Base-by-base conservation (phyloP, 2,797 vertebrate species). In the Rachycentron canadum region DNA sequence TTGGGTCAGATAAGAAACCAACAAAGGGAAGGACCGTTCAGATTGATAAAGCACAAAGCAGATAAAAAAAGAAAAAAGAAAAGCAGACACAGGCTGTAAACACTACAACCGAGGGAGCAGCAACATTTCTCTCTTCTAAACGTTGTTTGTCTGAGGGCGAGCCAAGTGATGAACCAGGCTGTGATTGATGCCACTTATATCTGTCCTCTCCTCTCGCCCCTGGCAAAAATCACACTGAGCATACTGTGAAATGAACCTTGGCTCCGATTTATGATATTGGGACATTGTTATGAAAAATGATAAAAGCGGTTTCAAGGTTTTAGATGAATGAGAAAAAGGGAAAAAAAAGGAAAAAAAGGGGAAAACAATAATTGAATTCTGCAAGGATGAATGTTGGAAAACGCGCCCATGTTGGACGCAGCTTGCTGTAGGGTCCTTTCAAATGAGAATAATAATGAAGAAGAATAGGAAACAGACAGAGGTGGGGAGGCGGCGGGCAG, bases 311-410 rank as follows among this genome's bases (percentile, higher is more conserved):
- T 84, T 83, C 69, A 81, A 90, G 84, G 82, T 79, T 85, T 79
- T 32, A 68, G 64, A 78, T 85, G 78, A 80, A 83, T 71, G 69
- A 62, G 73, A 67, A 43, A 17, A 43, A 34, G n/a, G 41, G 1
- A 70, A 52, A 74, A 50, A 60, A 41, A 45, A 13, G 17, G 0
- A 26, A 26, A 23, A 26, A 40, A 36, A 12, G 11, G 25, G 19
- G 41, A 50, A 76, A 89, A 69, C 40, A 25, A 67, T 82, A 89
- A 93, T 86, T 93, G 76, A 88, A 93, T 93, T 92, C 80, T 73
- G 75, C 70, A n/a, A 85, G 72, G 83, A 89, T 89, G 76, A 90
- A 91, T 60, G 86, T 84, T 67, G 76, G 52, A 84, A 82, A 16
- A 7, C 26, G 63, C 13, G 82, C 45, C 19, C 32, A 36, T 84